Evolutionary conservation across 2,797 vertebrate species (phyloP).

Genomic region (Amblyopsis hoosieri): DNA sequence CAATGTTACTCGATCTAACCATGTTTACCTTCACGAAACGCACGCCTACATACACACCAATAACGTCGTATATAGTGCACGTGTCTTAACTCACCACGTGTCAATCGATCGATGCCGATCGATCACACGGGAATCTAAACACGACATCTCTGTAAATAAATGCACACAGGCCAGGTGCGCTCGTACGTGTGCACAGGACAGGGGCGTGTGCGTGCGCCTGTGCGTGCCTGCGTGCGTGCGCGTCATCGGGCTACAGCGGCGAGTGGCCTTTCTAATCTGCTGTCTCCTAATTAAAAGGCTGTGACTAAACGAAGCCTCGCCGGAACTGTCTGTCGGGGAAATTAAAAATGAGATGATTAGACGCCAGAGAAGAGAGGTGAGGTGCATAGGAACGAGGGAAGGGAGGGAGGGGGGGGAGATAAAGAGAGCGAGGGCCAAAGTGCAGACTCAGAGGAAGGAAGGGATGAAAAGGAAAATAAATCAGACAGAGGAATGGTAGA

Average conservation of each 20-base stretch:
- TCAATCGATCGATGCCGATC: no score
- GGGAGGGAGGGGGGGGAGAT: neutral
- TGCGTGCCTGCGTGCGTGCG: slow-evolving; percentile 4
- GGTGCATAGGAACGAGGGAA: slow-evolving; percentile 18
- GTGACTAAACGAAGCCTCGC: slow-evolving; percentile 65
- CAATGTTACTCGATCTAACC: neutral
- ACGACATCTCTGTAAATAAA: neutral
- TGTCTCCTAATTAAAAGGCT: slow-evolving; percentile 69
- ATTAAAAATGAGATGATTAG: slow-evolving; percentile 68
- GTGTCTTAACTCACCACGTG: no score
- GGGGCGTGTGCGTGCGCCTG: neutral
- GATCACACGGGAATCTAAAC: no score
- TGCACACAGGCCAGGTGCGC: neutral
- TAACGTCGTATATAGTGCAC: no score
- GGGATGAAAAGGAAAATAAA: no score
- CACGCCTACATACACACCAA: no score
- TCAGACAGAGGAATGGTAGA: no score
- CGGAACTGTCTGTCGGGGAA: slow-evolving; percentile 57
- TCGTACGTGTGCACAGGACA: neutral
- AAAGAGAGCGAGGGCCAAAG: no score
- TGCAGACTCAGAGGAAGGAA: no score
- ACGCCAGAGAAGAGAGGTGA: slow-evolving; percentile 40
- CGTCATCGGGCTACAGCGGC: slow-evolving; percentile 39
- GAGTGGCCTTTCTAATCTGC: slow-evolving; percentile 63
- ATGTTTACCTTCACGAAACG: slow-evolving; percentile 5